Percentiles rank a stretch among this genome's conserved stretches.
Evolutionary conservation across 2,113 vertebrate genomes (phyloP).

Genomic region (Cyanoramphus novaezelandiae): DNA sequence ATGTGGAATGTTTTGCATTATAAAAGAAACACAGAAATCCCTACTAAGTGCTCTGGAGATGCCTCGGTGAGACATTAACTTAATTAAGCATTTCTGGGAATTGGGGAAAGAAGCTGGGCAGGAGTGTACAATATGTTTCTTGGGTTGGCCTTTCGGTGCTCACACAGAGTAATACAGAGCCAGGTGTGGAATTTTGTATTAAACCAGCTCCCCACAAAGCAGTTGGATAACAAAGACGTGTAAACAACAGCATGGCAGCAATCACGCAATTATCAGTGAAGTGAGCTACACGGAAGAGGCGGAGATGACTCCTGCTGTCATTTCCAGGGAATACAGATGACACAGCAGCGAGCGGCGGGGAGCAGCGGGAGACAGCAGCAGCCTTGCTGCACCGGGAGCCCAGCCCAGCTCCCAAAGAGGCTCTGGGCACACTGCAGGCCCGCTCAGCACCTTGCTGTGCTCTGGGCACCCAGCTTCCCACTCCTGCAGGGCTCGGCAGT

Average conservation of each 20-base stretch:
- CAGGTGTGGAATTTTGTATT: neutral
- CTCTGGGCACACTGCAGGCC: neutral
- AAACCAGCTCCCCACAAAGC: neutral
- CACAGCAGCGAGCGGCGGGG: accelerated
- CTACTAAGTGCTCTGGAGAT: neutral
- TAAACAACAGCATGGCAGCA: neutral
- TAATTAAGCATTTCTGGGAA: neutral
- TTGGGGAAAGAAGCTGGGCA: neutral
- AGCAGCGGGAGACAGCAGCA: too few relatives aligned
- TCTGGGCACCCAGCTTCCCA: neutral
- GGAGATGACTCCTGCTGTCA: neutral
- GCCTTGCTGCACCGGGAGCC: neutral
- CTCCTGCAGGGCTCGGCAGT: neutral
- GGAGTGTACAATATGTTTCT: neutral
- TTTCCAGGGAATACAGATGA: neutral
- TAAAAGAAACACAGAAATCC: neutral
- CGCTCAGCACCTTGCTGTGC: accelerated
- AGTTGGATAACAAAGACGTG: neutral
- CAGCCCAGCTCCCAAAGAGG: accelerated
- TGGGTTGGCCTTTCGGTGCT: neutral
- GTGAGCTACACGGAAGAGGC: neutral
- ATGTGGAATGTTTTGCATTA: neutral
- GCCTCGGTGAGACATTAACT: neutral
- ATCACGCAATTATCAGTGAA: neutral
- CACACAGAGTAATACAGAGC: neutral